phyloP scores from a whole-genome alignment of 2,888 invertebrate species.

The Escarpia spicata region DNA sequence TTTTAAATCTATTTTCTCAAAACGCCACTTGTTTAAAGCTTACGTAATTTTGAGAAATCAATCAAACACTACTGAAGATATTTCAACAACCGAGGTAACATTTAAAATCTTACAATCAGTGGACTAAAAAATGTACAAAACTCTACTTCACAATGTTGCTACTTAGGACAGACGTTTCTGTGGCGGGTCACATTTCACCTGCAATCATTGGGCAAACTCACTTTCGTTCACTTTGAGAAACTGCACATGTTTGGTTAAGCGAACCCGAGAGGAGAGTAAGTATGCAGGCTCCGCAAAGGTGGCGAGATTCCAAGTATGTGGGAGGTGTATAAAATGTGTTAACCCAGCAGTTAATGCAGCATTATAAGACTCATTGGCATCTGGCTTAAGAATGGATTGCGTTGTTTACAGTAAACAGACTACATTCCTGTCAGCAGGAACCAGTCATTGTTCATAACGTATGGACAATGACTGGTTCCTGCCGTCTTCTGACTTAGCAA shows the following conservation, averaged over 20 bases:
- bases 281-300: background rate
- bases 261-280: background rate
- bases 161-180: too few relatives aligned
- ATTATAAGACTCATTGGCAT: background rate
- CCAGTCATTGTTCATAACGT: background rate
- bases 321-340: background rate
- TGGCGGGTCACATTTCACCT: too few relatives aligned
- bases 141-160: too few relatives aligned
- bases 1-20: too few relatives aligned
- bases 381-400: background rate
- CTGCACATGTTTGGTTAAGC: background rate
- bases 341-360: background rate
- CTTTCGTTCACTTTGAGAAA: slow-evolving; percentile 12
- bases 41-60: too few relatives aligned
- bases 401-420: background rate
- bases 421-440: background rate
- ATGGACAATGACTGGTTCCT: too few relatives aligned
- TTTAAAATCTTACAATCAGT: too few relatives aligned
- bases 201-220: background rate
- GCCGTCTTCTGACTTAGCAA: background rate
- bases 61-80: too few relatives aligned
- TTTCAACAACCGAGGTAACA: too few relatives aligned
- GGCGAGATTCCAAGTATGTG: background rate
- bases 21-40: too few relatives aligned
- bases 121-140: too few relatives aligned